Conservation (phyloP, 2,797 vertebrate species). For the Alcedo atthis region DNA sequence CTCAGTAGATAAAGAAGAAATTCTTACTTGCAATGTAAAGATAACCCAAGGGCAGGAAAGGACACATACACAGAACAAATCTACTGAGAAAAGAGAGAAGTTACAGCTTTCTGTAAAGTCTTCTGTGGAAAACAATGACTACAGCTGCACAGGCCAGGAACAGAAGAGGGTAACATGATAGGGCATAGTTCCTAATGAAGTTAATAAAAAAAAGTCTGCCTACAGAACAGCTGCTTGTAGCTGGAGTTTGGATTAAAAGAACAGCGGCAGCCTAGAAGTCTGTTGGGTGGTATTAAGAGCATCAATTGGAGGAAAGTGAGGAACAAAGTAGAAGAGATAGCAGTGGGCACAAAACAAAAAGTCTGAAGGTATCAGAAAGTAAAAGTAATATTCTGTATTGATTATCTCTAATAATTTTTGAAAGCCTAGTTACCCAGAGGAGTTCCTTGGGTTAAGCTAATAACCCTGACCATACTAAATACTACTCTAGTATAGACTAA, state of each 20-base stretch:
- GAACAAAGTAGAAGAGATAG: slow-evolving; percentile 51
- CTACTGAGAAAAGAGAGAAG: slow-evolving; percentile 6
- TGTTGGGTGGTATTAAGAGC: slow-evolving; percentile 52
- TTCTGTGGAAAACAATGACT: slow-evolving; percentile 72
- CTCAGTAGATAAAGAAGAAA: background rate
- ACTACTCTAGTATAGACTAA: background rate
- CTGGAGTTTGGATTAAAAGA: slow-evolving; percentile 71
- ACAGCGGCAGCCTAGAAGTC: slow-evolving; percentile 48
- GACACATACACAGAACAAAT: background rate
- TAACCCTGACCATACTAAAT: background rate
- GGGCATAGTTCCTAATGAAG: slow-evolving; percentile 68
- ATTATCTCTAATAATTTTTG: background rate
- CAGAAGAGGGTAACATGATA: slow-evolving; percentile 76
- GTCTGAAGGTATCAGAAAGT: background rate
- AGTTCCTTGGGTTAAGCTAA: background rate
- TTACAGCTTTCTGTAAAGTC: slow-evolving; percentile 51
- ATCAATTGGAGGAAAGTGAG: slow-evolving; percentile 24
- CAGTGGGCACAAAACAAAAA: slow-evolving; percentile 9
- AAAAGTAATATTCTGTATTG: background rate
- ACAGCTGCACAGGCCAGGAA: slow-evolving; percentile 60
- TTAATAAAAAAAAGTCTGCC: slow-evolving; percentile 71
- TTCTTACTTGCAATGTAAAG: background rate
- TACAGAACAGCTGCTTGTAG: slow-evolving; percentile 79
- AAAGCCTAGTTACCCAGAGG: background rate
- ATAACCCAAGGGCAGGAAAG: slow-evolving; percentile 47